Percentiles rank a stretch among this genome's conserved stretches.
These are phyloP conservation scores for Gryon sp. DNA, from an alignment of 1,140 invertebrate genomes.

Conservation along the genomic window DNA sequence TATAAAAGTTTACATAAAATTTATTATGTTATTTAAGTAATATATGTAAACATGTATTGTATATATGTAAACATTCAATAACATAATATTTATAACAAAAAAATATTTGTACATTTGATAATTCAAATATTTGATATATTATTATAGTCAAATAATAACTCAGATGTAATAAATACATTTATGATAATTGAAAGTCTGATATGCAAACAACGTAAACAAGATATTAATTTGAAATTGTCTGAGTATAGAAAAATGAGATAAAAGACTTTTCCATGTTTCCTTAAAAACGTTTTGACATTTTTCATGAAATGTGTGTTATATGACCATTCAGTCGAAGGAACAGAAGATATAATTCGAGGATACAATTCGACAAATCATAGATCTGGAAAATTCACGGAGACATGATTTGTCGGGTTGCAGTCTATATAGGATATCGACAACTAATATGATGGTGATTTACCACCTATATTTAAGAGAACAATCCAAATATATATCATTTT, in stretches of 20 bases:
- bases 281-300: slow-evolving; percentile 12
- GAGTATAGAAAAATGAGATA: neutral
- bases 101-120: too few relatives aligned
- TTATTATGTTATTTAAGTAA: too few relatives aligned
- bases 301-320: slow-evolving; percentile 2
- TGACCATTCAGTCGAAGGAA: neutral
- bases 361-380: slow-evolving; percentile 22
- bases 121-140: too few relatives aligned
- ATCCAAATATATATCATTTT: neutral
- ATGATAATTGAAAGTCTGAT: too few relatives aligned
- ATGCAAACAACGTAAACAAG: too few relatives aligned
- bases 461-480: neutral
- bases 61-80: too few relatives aligned
- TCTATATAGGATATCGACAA: slow-evolving; percentile 14
- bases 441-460: slow-evolving; percentile 15
- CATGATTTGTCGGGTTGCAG: slow-evolving; percentile 7
- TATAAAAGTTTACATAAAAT: too few relatives aligned
- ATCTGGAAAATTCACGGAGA: slow-evolving; percentile 18
- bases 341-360: slow-evolving; percentile 13
- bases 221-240: too few relatives aligned
- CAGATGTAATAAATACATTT: too few relatives aligned
- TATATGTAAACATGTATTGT: too few relatives aligned
- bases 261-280: neutral
- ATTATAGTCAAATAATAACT: too few relatives aligned
- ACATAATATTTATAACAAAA: too few relatives aligned